Base-by-base conservation (phyloP, 2,797 vertebrate species). In the Acanthopagrus latus region DNA sequence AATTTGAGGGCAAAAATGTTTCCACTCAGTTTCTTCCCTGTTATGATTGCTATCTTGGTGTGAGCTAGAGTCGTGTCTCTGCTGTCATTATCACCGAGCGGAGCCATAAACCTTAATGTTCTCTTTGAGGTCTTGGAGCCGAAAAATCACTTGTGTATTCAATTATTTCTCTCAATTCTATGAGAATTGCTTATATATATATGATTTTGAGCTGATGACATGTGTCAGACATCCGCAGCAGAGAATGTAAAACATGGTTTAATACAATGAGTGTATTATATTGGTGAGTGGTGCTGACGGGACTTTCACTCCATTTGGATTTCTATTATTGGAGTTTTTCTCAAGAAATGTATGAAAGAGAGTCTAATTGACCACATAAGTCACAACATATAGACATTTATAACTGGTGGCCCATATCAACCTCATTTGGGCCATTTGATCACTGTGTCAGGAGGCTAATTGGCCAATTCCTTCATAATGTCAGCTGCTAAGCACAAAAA, bases 1-100 rank as follows among this genome's bases (percentile, higher is more conserved):
- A 79, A 77, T 87, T 78, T 75, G 16, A 87, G 65, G 72, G 78
- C 18, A 54, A 76, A 74, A 57, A 52, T 3, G 9, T 20, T 64
- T 79, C 68, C 25, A 54, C 44, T 74, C 16, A 54, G 5, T 82
- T 78, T 85, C 57, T 67, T 46, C 23, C 21, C 5, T 0, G 9
- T 64, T 29, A 66, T 66, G 48, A 76, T 70, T 71, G 69, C 81
- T 76, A 62, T 74, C 29, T 76, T n/a, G 4, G 21, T 63, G 29
- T 48, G 13, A 62, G 43, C 33, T 3, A 18, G 27, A 20, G 57
- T 41, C 18, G 66, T 62, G 65, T 74, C 41, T 76, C 54, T 18
- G 5, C 12, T 43, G 51, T 60, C 47, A 52, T 43, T 81, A 56
- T 54, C 29, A 74, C 18, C 8, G 47, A 63, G 48, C 74, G 71